phyloP scores from a whole-genome alignment of 2,113 vertebrate genomes.

The Tragelaphus scriptus region DNA sequence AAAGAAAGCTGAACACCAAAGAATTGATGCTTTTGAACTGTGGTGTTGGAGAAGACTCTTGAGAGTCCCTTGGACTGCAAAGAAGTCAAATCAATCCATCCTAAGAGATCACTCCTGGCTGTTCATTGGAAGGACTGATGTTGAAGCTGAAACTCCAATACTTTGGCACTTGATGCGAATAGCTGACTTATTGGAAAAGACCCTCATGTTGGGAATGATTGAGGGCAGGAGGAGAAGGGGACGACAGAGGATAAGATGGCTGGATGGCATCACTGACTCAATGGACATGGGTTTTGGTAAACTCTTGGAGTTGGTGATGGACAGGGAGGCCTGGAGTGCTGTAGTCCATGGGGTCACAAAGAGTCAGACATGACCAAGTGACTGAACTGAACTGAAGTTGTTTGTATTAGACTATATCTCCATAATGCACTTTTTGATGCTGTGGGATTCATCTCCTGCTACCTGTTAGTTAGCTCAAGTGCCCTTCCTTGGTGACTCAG shows the following conservation, averaged over 20 bases:
- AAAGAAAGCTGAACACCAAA: neutral
- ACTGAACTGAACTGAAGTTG: neutral
- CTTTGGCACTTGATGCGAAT: neutral
- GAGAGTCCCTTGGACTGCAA: neutral
- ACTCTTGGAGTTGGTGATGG: neutral
- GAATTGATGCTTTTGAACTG: neutral
- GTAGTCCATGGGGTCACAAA: neutral
- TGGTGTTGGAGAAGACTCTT: neutral
- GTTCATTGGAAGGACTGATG: neutral
- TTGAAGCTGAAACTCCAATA: neutral
- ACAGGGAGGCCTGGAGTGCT: neutral
- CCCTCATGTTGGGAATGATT: neutral
- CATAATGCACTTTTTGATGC: neutral
- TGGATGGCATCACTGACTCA: neutral
- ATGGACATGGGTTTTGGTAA: neutral
- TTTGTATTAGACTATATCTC: neutral
- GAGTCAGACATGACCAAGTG: rapidly evolving
- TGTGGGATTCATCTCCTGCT: neutral
- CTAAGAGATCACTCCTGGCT: neutral
- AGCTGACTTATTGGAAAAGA: neutral
- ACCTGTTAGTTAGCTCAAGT: neutral
- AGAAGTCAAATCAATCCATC: neutral
- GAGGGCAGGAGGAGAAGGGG: neutral
- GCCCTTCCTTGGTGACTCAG: neutral
- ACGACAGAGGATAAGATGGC: neutral